These are phyloP conservation scores for Gadus chalcogrammus DNA, from an alignment of 2,113 vertebrate species.

Conservation along the genomic window DNA sequence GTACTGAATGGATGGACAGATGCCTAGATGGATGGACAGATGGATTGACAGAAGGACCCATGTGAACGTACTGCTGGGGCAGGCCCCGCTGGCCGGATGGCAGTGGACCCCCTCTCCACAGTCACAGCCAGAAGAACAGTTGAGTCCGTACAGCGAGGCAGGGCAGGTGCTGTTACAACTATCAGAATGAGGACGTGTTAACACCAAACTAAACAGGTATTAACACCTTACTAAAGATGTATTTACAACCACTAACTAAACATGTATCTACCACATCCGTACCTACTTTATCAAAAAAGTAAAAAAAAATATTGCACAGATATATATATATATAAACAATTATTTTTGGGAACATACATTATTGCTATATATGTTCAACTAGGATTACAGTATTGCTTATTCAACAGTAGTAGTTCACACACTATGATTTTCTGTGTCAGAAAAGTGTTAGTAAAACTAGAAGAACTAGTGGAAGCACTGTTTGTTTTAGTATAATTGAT, in stretches of 20 bases:
- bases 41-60: background rate
- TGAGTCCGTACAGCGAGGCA: slow-evolving; percentile 76
- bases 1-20: too few relatives aligned
- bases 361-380: too few relatives aligned
- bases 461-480: too few relatives aligned
- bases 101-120: slow-evolving; percentile 76
- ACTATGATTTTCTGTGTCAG: too few relatives aligned
- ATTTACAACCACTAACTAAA: background rate
- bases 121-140: slow-evolving; percentile 82
- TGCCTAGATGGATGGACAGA: background rate
- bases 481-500: too few relatives aligned
- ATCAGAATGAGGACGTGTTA: background rate
- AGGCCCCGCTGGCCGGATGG: slow-evolving; percentile 73
- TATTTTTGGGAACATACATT: too few relatives aligned
- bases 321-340: too few relatives aligned
- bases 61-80: slow-evolving; percentile 76
- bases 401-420: too few relatives aligned
- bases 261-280: background rate
- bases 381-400: too few relatives aligned
- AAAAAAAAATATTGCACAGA: too few relatives aligned
- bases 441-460: too few relatives aligned
- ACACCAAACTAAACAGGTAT: background rate
- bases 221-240: background rate
- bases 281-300: too few relatives aligned
- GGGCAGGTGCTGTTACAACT: slow-evolving; percentile 91